Base-by-base conservation (phyloP, 2,888 invertebrate species). In the Cryptus viduatorius region DNA sequence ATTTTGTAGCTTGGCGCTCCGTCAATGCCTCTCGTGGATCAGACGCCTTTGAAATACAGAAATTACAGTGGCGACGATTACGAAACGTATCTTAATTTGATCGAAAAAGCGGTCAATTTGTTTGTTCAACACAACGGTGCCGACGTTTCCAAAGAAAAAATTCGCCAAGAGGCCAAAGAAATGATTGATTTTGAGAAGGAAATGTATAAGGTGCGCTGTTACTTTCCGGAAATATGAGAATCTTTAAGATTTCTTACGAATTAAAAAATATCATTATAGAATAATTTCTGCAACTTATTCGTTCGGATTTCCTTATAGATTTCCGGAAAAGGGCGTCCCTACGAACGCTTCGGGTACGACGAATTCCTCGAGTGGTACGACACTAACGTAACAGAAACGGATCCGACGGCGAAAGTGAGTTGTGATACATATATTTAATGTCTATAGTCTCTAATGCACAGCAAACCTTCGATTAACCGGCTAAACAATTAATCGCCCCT, bases 181-280 rank as follows among this genome's bases (percentile, higher is more conserved):
- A 56, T 91, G 50, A 44, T 90, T 3, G 29, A 87, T 1, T 91
- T 91, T 31, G 88, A 90, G 24, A 67, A 81, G 24, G 16, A 71
- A 73, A 46, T 88, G 10, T 76, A 67, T 19, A 16, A 69, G 78
- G 86, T 87, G 77, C 8, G 4, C 2, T 2, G 1, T 48, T 48
- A 24, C 24, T 24, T 24, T 1, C 24, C 24, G 24, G 24, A 24
- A 3, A 37, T 7, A 8, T 7, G 8, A 37, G 8, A 37, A 37
- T 37, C 16, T 69, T 10, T 12, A 29, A 31, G 14, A 12, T 3
- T 29, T 68, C 24, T 29, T 68, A 4, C 24, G 4, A 7, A n/a
- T 0, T 1, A n/a, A 5, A n/a, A n/a, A 7, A 16, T 7, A 16
- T 5, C 4, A 50, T 7, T 50, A 1, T 50, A 4, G n/a, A 50